A percentile compares a stretch with the other conserved stretches of the same genome.
These are phyloP conservation scores for Helleia helle DNA, from an alignment of 2,888 invertebrate genomes.

Conservation along the genomic window DNA sequence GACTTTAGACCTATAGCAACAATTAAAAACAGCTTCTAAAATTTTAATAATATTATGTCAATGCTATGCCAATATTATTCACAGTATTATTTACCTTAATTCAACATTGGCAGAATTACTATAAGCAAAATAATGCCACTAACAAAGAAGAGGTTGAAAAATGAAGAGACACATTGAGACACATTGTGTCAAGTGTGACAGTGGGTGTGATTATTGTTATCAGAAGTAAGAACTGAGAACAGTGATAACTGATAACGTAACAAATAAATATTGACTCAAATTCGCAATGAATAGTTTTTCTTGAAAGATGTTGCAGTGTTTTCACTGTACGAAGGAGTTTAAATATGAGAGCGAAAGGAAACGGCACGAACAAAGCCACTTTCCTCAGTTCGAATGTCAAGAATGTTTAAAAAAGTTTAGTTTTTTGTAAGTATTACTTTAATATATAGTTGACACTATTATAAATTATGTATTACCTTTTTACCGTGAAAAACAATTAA, in stretches of 20 bases:
- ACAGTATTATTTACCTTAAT: too few relatives aligned
- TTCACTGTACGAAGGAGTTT: slow-evolving; percentile 47
- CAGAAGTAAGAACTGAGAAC: too few relatives aligned
- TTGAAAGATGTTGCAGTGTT: slow-evolving; percentile 32
- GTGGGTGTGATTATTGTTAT: neutral
- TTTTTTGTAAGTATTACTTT: slow-evolving; percentile 50
- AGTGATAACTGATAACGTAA: neutral
- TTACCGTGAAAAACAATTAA: slow-evolving; percentile 5
- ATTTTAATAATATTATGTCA: too few relatives aligned
- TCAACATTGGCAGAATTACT: too few relatives aligned
- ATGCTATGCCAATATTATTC: too few relatives aligned
- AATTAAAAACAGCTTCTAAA: too few relatives aligned
- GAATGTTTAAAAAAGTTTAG: slow-evolving; percentile 61
- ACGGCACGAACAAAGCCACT: slow-evolving; percentile 58
- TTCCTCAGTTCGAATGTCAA: slow-evolving; percentile 48
- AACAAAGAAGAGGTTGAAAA: too few relatives aligned
- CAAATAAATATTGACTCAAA: neutral
- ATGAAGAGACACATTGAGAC: too few relatives aligned
- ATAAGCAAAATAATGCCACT: too few relatives aligned
- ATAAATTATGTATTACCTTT: slow-evolving; percentile 5
- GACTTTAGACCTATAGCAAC: too few relatives aligned
- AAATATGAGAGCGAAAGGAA: slow-evolving; percentile 57
- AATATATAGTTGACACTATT: too few relatives aligned
- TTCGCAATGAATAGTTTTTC: neutral
- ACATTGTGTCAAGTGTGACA: neutral